A percentile compares a stretch with the other conserved stretches of the same genome.
phyloP scores from a whole-genome alignment of 1,140 invertebrate species.

The Pantala flavescens region DNA sequence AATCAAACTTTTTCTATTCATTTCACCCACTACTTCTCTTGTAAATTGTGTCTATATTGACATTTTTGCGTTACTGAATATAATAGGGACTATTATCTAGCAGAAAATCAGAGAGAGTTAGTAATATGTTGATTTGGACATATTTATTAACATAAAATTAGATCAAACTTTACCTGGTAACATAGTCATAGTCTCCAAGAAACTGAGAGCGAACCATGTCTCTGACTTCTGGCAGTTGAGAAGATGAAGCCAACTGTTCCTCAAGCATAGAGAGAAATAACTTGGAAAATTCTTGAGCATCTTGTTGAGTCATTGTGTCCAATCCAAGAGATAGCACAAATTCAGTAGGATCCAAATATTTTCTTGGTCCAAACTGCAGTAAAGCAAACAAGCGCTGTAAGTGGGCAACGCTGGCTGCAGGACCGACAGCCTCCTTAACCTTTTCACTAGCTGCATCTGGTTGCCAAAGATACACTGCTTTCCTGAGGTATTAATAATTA shows the following conservation, averaged over 20 bases:
- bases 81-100: too few relatives aligned
- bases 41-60: too few relatives aligned
- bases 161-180: constrained; percentile 42
- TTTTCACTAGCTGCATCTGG: constrained; percentile 39
- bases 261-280: constrained; percentile 53
- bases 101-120: too few relatives aligned
- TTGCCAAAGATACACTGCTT: constrained; percentile 52
- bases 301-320: constrained; percentile 52
- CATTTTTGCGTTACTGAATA: too few relatives aligned
- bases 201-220: constrained; percentile 50
- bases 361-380: constrained; percentile 47
- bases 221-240: constrained; percentile 31
- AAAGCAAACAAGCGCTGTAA: constrained; percentile 57
- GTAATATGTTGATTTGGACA: too few relatives aligned
- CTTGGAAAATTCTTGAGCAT: constrained; percentile 65
- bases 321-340: constrained; percentile 52
- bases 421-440: constrained; percentile 31
- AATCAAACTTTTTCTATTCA: too few relatives aligned
- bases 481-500: constrained; percentile 28
- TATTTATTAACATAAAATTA: too few relatives aligned
- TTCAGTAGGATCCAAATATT: constrained; percentile 49
- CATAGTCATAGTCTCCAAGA: constrained; percentile 52
- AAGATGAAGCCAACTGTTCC: constrained; percentile 39
- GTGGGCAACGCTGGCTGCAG: constrained; percentile 43
- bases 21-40: too few relatives aligned